Evolutionary conservation across 2,113 vertebrate genomes (phyloP).

Genomic region (Pelodiscus sinensis): DNA sequence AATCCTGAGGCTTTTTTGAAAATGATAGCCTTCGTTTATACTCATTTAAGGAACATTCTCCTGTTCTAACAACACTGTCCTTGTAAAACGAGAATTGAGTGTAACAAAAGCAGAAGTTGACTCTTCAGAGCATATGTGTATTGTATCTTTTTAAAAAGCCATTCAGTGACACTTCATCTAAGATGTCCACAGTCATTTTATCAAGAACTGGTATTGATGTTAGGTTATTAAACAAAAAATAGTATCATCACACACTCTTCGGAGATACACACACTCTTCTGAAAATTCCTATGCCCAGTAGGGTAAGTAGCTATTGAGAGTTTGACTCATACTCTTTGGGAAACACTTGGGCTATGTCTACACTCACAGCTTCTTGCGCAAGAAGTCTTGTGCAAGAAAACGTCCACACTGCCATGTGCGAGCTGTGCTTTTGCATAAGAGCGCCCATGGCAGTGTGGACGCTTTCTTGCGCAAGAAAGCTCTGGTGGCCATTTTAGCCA

Average conservation of each 20-base stretch:
- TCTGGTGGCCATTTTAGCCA: too few relatives aligned
- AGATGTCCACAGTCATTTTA: background rate
- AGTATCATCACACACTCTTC: background rate
- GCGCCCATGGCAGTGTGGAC: too few relatives aligned
- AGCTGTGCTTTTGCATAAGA: too few relatives aligned
- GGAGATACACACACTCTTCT: conserved; percentile 24
- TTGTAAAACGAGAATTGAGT: conserved; percentile 25
- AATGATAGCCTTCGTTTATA: background rate
- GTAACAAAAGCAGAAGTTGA: background rate
- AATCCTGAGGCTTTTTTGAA: background rate
- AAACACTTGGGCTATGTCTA: too few relatives aligned
- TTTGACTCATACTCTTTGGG: background rate
- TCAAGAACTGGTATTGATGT: background rate
- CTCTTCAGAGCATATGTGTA: background rate
- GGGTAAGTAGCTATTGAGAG: background rate
- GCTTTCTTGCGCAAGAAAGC: too few relatives aligned
- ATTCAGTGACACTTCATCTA: background rate
- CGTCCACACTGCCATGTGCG: too few relatives aligned
- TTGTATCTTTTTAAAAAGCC: background rate
- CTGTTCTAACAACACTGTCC: conserved; percentile 19
- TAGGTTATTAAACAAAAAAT: background rate
- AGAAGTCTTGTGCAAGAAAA: too few relatives aligned
- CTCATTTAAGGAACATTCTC: background rate
- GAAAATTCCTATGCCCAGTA: conserved; percentile 21
- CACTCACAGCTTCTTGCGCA: too few relatives aligned